Conservation (phyloP, 2,797 vertebrate genomes). For the Danionella dracula region DNA sequence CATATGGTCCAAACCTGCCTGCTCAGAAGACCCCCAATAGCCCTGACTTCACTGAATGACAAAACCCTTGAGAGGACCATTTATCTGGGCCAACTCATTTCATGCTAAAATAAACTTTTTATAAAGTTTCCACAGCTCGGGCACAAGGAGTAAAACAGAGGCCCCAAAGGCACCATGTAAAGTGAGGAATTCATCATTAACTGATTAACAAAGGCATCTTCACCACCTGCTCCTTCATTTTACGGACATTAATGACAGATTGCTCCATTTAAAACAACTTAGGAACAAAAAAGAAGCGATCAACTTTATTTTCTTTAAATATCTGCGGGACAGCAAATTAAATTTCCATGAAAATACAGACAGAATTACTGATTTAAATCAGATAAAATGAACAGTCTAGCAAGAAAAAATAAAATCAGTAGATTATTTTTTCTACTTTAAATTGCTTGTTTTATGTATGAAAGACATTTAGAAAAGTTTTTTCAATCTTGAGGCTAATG, state of each 20-base stretch:
- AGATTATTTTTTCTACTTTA: too few relatives aligned
- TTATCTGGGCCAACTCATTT: conserved; percentile 75
- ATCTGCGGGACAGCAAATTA: too few relatives aligned
- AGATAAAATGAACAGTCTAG: too few relatives aligned
- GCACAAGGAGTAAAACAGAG: conserved; percentile 66
- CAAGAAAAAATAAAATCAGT: too few relatives aligned
- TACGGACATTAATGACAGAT: conserved; percentile 62
- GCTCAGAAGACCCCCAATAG: conserved; percentile 73
- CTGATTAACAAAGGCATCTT: conserved; percentile 76
- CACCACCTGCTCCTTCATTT: conserved; percentile 78
- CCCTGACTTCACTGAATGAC: conserved; percentile 66
- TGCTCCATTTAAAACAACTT: conserved; percentile 55
- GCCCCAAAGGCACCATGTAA: conserved; percentile 74
- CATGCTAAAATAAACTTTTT: conserved; percentile 82
- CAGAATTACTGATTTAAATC: too few relatives aligned
- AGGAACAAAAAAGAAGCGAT: too few relatives aligned
- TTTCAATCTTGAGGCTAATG: too few relatives aligned
- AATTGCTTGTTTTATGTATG: too few relatives aligned
- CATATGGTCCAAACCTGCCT: conserved; percentile 88
- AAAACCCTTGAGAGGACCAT: conserved; percentile 71
- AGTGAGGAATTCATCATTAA: conserved; percentile 76
- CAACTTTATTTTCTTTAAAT: too few relatives aligned
- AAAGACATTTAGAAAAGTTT: too few relatives aligned
- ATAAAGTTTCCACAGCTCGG: conserved; percentile 64
- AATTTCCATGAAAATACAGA: too few relatives aligned